Evolutionary conservation across 2,797 vertebrate genomes (phyloP), one percentile per base, ranked within the genome.

Genomic region (Trematomus bernacchii): DNA sequence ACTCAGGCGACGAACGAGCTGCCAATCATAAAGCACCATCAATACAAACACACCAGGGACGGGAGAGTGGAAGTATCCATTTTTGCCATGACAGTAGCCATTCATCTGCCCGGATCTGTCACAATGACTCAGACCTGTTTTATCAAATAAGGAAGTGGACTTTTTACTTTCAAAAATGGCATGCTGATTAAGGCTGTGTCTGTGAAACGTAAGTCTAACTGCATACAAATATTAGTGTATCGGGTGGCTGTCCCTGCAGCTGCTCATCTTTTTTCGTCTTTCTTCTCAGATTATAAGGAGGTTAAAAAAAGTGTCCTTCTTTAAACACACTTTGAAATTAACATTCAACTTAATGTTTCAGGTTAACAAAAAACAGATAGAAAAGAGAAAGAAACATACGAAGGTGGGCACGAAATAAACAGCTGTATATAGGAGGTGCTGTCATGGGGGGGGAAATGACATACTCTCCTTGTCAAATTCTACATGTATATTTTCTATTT

Each of bases 1-100:
- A 71, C 69, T 62, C 58, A 30, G 76, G 61, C 73, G 80, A 66
- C 86, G 85, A 66, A 79, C 15, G 37, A 71, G 72, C 51, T 69
- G 66, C 71, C 64, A 69, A 57, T 73, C 40, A 64, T 71, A 77
- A 85, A 73, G 68, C 72, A 57, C 12, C 2, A 14, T 87, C 88
- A 44, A 92, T 86, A 85, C 44, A 44, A 71, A 27, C 69, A 48
- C 71, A 77, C 62, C 40, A 27, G 83, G 66, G 64, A 70, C 12
- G 43, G 55, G 23, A 74, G 77, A 23, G 64, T 16, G 37, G 65
- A 79, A 23, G 76, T 84, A 84, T 77, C 67, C 54, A 58, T 82
- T 69, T 76, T 82, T 71, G 48, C 55, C 6, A 0, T 40, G 77
- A 65, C 67, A 73, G 74, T 30, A 80, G 81, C 77, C 44, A 73